Evolutionary conservation across 2,113 vertebrate species (phyloP), one percentile per base, ranked within the genome.

Genomic region (Microtus pennsylvanicus): DNA sequence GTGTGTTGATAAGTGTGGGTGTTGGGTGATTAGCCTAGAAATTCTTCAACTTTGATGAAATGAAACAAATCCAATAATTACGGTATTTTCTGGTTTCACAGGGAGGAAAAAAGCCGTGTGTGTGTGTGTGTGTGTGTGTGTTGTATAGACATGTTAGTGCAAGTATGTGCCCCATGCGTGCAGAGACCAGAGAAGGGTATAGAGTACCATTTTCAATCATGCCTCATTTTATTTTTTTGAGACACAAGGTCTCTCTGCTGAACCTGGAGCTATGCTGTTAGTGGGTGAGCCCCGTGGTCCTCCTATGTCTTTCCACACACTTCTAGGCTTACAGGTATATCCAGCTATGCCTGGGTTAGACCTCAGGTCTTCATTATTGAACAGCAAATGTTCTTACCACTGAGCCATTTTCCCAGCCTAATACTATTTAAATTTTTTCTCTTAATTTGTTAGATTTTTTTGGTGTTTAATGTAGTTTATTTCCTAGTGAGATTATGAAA

Each of bases 401-500:
- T 38, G 80, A 82, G 80, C 35, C n/a, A 83, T 42, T 42, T 38
- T 83, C 7, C 24, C 10, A 50, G n/a, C 22, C 22, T 83, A 28
- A 55, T 74, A 42, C 13, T 80, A 83, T 92, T 88, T 52, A 22
- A 50, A 21, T 87, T 87, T 94, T 93, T 93, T 96, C 13, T 42
- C 24, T 87, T 55, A 30, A 58, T 82, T 81, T 52, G 35, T 76
- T 70, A 87, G 74, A 13, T 50, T 12, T 61, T 30, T 70, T 12
- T 95, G 35, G 7, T 94, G 13, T 50, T 52, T 50, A 50, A 10
- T 50, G 50, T 75, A 93, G 2, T 87, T 95, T 80, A 87, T 50
- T 65, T 96, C n/a, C 90, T 89, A 61, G 33, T 65, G 21, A 90
- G 38, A 86, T 77, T 85, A 7, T 91, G 87, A 91, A 88, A 50